Conservation (phyloP, 2,888 invertebrate genomes). For the Chymomyza procnemis region DNA sequence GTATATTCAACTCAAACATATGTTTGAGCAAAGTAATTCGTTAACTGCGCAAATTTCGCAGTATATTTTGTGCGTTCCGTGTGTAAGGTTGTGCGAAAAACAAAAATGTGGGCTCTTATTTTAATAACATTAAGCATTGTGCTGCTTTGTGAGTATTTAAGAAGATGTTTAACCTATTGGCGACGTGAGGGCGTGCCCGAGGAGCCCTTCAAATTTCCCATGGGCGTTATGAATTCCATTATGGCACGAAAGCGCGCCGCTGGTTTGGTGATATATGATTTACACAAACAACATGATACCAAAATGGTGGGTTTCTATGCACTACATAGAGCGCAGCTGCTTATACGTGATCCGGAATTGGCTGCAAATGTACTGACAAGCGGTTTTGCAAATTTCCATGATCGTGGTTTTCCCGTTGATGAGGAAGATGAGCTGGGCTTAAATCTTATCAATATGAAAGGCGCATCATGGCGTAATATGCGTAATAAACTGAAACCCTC, state of each 20-base stretch:
- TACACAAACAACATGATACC: conserved; percentile 79
- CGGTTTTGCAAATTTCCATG: conserved; percentile 83
- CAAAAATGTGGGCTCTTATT: conserved; percentile 49
- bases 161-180: conserved; percentile 79
- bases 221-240: conserved; percentile 82
- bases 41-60: not conserved
- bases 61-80: not conserved
- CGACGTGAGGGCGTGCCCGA: conserved; percentile 80
- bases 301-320: conserved; percentile 82
- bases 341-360: conserved; percentile 82
- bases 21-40: not conserved
- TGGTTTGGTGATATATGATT: conserved; percentile 82
- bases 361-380: conserved; percentile 82
- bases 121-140: conserved; percentile 28
- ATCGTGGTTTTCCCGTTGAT: conserved; percentile 83
- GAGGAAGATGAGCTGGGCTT: conserved; percentile 82
- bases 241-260: conserved; percentile 81
- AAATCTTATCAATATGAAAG: conserved; percentile 77
- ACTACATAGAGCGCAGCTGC: conserved; percentile 81
- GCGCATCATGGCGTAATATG: conserved; percentile 82
- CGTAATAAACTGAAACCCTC: conserved; percentile 83
- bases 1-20: not conserved
- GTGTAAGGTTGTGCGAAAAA: not conserved
- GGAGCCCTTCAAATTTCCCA: conserved; percentile 81
- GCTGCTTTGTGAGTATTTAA: conserved; percentile 34